phyloP scores from a whole-genome alignment of 35 echinoderm and acorn worm genomes.

The Apostichopus japonicus region DNA sequence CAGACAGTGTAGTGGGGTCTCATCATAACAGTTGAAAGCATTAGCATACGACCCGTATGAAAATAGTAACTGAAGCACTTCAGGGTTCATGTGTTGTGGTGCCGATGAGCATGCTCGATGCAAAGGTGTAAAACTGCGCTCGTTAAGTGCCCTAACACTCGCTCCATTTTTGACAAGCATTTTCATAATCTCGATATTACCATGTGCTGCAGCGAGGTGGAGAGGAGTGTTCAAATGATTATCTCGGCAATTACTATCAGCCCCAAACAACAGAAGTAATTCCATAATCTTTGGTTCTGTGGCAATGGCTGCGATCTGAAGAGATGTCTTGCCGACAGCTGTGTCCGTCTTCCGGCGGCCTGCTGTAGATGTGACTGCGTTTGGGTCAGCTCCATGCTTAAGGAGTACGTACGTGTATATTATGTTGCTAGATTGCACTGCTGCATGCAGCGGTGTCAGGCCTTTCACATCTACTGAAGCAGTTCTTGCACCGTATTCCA shows the following conservation, averaged over 20 bases:
- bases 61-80: slow-evolving; percentile 71
- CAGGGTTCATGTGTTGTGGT: slow-evolving; percentile 43
- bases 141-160: slow-evolving; percentile 65
- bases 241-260: slow-evolving; percentile 81
- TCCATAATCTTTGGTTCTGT: slow-evolving; percentile 64
- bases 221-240: slow-evolving; percentile 79
- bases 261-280: slow-evolving; percentile 74
- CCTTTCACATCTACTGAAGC: slow-evolving; percentile 66
- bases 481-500: slow-evolving; percentile 88
- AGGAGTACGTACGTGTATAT: slow-evolving; percentile 77
- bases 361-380: slow-evolving; percentile 58
- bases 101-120: slow-evolving; percentile 81
- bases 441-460: slow-evolving; percentile 75
- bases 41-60: slow-evolving; percentile 76
- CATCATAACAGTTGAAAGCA: slow-evolving; percentile 60
- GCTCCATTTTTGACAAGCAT: slow-evolving; percentile 79
- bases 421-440: slow-evolving; percentile 73
- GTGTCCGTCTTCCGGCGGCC: slow-evolving; percentile 30
- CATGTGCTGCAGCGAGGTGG: slow-evolving; percentile 83
- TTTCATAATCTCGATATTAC: slow-evolving; percentile 69
- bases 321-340: slow-evolving; percentile 63
- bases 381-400: slow-evolving; percentile 73
- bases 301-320: slow-evolving; percentile 76
- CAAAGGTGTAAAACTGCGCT: slow-evolving; percentile 73
- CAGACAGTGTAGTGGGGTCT: slow-evolving; percentile 82